Evolutionary conservation across 2,888 invertebrate genomes (phyloP), one percentile per base, ranked within the genome.

Genomic region (Harpalus rubripes): DNA sequence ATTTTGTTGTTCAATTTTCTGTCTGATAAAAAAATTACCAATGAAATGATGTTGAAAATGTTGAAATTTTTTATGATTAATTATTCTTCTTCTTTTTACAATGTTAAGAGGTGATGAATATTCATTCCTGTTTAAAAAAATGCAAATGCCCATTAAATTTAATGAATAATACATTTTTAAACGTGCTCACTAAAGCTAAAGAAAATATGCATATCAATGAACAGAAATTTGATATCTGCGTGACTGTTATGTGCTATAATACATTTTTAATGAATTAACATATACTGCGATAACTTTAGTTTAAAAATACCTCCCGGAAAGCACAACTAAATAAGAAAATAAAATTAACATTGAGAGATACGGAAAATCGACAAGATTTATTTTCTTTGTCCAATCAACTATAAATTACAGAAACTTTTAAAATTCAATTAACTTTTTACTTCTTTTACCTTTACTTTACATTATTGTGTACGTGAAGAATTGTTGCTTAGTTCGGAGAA

Each of bases 371-470:
- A 32, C 56, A 58, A 78, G 58, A 78, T 78, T 78, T 78, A 78
- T 78, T 58, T 56, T 58, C 78, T 78, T 32, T 78, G 78, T 58
- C 26, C 78, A 44, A 78, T 78, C 58, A 26, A 78, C 78, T 32
- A 78, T 78, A 78, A 78, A 78, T 78, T 78, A 56, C 58, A n/a
- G 41, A 78, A 78, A 26, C 56, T 78, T 78, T 78, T 78, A 78
- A 78, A 78, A 78, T 78, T 58, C 58, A 78, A 78, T 78, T 78
- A 78, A 78, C 32, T 78, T 78, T 74, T 74, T 74, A 74, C 26
- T 74, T 74, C 44, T 74, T 74, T 74, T 74, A 44, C 72, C 44
- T 44, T 44, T 41, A 74, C 44, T 74, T 44, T 44, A 74, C 72
- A 74, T 74, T 74, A 74, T 74, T 74, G 44, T 44, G 16, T 74